phyloP scores from a whole-genome alignment of 2,797 vertebrate species.

The Poecilia velifera region DNA sequence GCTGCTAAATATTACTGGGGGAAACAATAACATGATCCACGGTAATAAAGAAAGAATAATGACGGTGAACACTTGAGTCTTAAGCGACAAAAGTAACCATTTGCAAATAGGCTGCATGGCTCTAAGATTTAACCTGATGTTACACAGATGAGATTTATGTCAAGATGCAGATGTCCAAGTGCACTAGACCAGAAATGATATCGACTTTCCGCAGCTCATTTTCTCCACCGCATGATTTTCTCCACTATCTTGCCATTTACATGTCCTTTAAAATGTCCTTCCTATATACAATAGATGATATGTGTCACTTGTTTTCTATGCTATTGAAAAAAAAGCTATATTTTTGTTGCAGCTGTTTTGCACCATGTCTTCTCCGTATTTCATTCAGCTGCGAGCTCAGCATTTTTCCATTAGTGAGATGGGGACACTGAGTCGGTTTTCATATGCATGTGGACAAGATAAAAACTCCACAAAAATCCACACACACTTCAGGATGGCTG shows the following conservation, averaged over 20 bases:
- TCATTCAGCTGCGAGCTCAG: neutral
- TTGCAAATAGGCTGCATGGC: neutral
- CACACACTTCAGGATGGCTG: neutral
- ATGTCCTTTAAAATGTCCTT: neutral
- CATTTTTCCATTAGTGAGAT: neutral
- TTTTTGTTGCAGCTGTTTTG: neutral
- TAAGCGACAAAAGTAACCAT: slow-evolving; percentile 8
- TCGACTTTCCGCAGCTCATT: neutral
- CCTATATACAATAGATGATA: neutral
- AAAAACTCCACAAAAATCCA: neutral
- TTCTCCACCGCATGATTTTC: neutral
- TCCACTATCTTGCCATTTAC: neutral
- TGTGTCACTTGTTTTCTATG: neutral
- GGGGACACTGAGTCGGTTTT: neutral
- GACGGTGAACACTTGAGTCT: slow-evolving; percentile 1
- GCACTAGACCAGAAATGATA: neutral
- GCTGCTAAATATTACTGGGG: slow-evolving; percentile 16
- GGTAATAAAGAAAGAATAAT: neutral
- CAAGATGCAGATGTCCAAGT: slow-evolving; percentile 6
- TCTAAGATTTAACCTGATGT: slow-evolving; percentile 1
- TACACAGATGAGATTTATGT: slow-evolving; percentile 2
- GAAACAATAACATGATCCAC: slow-evolving; percentile 20
- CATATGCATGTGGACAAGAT: neutral
- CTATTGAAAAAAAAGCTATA: neutral
- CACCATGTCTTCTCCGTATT: neutral